A percentile compares a stretch with the other conserved stretches of the same genome.
phyloP scores from a whole-genome alignment of 2,113 vertebrate genomes.

The Grantiella picta region DNA sequence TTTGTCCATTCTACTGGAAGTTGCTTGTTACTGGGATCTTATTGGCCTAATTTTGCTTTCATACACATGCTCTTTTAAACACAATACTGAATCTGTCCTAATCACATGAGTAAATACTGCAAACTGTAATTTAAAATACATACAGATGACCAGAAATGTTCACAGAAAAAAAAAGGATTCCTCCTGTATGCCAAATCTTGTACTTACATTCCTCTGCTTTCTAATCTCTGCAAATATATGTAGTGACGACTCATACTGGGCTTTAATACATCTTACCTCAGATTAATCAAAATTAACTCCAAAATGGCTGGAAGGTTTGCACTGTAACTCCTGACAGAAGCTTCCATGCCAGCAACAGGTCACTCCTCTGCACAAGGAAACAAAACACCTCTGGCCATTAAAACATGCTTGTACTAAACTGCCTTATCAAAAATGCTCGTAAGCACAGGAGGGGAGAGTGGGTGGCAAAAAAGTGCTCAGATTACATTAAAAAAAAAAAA shows the following conservation, averaged over 20 bases:
- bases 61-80: neutral
- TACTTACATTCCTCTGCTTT: neutral
- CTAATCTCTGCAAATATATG: neutral
- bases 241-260: neutral
- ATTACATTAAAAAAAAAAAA: neutral
- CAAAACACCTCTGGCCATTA: neutral
- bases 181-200: neutral
- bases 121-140: neutral
- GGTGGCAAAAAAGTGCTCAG: neutral
- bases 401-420: neutral
- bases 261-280: neutral
- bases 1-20: neutral
- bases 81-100: neutral
- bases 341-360: neutral
- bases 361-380: neutral
- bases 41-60: neutral
- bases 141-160: neutral
- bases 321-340: neutral
- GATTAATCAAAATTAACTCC: neutral
- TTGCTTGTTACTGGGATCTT: neutral
- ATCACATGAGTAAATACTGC: neutral
- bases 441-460: neutral
- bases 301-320: neutral
- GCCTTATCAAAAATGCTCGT: neutral
- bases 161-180: neutral